These are phyloP conservation scores for Amphipoea lucens DNA, from an alignment of 2,888 invertebrate species.

Conservation along the genomic window DNA sequence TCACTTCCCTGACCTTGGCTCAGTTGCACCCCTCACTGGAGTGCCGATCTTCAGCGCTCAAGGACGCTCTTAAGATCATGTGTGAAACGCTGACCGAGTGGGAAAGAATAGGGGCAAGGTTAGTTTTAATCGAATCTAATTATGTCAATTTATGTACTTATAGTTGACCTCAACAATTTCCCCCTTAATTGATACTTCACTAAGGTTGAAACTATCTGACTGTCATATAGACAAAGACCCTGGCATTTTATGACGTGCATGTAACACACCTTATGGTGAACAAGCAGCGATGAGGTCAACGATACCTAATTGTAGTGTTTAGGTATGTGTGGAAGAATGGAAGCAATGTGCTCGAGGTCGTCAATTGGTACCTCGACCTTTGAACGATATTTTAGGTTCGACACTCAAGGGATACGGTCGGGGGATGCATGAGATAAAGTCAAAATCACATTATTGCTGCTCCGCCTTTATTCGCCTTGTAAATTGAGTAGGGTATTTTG, in stretches of 20 bases:
- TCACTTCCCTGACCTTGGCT: constrained; percentile 56
- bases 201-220: not conserved
- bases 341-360: not conserved
- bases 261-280: not conserved
- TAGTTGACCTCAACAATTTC: not conserved
- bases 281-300: not conserved
- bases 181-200: not conserved
- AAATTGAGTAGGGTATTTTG: not conserved
- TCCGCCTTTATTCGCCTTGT: not conserved
- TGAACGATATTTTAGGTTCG: not conserved
- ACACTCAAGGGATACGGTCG: not conserved
- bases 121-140: constrained; percentile 11
- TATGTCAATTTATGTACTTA: not conserved
- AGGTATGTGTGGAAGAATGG: too few species aligned
- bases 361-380: not conserved
- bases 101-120: constrained; percentile 27
- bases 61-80: constrained; percentile 41
- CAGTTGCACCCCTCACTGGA: constrained; percentile 47
- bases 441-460: not conserved
- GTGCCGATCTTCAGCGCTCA: constrained; percentile 25
- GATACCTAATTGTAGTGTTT: not conserved
- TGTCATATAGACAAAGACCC: not conserved
- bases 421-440: not conserved
- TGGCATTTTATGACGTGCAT: not conserved
- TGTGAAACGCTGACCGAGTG: constrained; percentile 40